Base-by-base conservation (phyloP, 2,113 vertebrate species). In the Boulengeromyrus knoepffleri region DNA sequence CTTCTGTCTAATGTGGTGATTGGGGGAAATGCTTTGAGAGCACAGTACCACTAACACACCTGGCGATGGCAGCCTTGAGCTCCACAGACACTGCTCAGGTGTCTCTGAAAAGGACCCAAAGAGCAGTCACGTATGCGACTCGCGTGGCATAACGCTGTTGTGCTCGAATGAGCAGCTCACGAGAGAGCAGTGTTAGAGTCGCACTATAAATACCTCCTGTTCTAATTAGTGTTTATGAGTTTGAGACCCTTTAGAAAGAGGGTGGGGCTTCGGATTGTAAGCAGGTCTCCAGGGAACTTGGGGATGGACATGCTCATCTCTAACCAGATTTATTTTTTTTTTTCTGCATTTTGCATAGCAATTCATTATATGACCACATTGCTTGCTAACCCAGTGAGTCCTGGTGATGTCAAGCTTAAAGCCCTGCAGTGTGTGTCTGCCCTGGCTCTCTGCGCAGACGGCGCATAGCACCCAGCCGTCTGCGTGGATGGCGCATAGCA, bases 171-270 rank as follows among this genome's bases (percentile, higher is more conserved):
- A 27, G 50, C 89, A 74, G 89, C 53, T 83, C 42, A 77, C 17
- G 84, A 50, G 86, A 85, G 89, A 85, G 53, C 80, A 62, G 47
- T 87, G 46, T 90, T 70, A 88, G 77, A 46, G 19, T 6, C 8
- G 10, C 2, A 42, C 24, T 90, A 49, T 90, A 89, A 91, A 92
- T 89, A 58, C 88, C 80, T 74, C 46, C 24, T 9, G 52, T 21
- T 90, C 7, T 90, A 92, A 90, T 87, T 89, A 80, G 49, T 91
- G 62, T 92, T 90, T 91, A 91, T 88, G 9, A 84, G 62, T 12
- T 80, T 42, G 13, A 49, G 27, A 7, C 39, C 3, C 6, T 27
- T 83, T 42, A 46, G 21, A 56, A 62, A 58, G 31, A 80, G 36
- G 46, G 70, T 70, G 83, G 50, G 21, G 50, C 39, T 62, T 56